These are phyloP conservation scores for Phymatocera aterrima DNA, from an alignment of 2,888 invertebrate species.

Conservation along the genomic window DNA sequence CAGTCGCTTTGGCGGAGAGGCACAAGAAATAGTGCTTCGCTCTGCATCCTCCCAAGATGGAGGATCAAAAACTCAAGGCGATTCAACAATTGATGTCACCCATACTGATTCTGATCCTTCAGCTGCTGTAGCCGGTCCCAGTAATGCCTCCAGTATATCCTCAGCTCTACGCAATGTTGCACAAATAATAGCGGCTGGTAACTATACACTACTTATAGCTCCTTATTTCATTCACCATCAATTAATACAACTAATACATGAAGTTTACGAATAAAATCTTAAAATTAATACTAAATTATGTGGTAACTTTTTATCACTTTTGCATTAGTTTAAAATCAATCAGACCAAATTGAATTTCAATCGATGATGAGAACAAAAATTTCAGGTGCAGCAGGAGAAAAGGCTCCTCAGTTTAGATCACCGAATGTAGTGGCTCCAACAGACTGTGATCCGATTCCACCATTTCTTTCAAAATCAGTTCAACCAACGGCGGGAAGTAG, in stretches of 20 bases:
- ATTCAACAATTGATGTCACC: conserved; percentile 60
- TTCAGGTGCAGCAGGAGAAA: conserved; percentile 69
- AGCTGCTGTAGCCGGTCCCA: conserved; percentile 70
- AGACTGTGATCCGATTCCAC: conserved; percentile 81
- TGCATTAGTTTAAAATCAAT: background rate
- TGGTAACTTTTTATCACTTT: too few species aligned
- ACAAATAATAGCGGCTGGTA: conserved; percentile 71
- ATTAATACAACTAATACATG: background rate
- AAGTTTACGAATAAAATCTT: too few species aligned
- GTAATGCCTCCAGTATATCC: conserved; percentile 68
- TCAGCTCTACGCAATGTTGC: conserved; percentile 70
- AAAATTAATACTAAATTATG: too few species aligned
- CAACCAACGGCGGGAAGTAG: conserved; percentile 64
- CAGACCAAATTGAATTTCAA: background rate
- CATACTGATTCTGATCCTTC: conserved; percentile 62
- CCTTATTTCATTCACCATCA: background rate
- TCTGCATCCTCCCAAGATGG: conserved; percentile 75
- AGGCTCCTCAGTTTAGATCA: conserved; percentile 81
- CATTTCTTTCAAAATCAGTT: conserved; percentile 68
- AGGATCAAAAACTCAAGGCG: conserved; percentile 67
- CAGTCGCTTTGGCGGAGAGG: conserved; percentile 81
- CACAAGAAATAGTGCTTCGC: conserved; percentile 83
- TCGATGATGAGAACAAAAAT: conserved; percentile 38
- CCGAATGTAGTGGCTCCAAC: conserved; percentile 93
- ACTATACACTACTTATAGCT: conserved; percentile 35